phyloP scores from a whole-genome alignment of 2,113 vertebrate species.

The Pseudorectes ferrugineus region DNA sequence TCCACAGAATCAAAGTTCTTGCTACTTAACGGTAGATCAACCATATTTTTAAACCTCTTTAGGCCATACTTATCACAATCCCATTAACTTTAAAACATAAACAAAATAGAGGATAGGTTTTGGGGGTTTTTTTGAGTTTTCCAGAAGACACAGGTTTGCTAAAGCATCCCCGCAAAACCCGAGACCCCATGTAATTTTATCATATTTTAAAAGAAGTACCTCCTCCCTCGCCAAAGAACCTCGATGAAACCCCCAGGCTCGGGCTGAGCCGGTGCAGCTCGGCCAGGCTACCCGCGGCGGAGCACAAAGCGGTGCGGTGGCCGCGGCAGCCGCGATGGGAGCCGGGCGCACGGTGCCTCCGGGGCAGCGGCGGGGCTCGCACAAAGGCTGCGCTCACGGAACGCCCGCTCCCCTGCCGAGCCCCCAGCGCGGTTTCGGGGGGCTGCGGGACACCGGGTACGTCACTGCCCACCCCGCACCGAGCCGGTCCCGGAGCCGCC shows the following conservation, averaged over 20 bases:
- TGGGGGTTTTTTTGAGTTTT: fast-evolving
- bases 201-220: fast-evolving
- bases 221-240: neutral
- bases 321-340: neutral
- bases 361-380: neutral
- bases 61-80: neutral
- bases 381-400: neutral
- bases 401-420: neutral
- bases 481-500: neutral
- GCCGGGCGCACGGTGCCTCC: neutral
- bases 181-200: no score
- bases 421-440: neutral
- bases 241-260: fast-evolving
- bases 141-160: neutral
- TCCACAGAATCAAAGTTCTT: neutral
- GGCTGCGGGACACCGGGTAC: neutral
- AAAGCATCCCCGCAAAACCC: neutral
- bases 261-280: neutral
- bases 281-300: neutral
- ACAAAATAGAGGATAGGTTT: fast-evolving
- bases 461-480: neutral
- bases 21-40: neutral
- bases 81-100: neutral
- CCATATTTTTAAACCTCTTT: neutral
- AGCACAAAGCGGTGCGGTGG: neutral